These are phyloP conservation scores for Phenacoccus solenopsis DNA, from an alignment of 1,140 invertebrate genomes.

Conservation along the genomic window DNA sequence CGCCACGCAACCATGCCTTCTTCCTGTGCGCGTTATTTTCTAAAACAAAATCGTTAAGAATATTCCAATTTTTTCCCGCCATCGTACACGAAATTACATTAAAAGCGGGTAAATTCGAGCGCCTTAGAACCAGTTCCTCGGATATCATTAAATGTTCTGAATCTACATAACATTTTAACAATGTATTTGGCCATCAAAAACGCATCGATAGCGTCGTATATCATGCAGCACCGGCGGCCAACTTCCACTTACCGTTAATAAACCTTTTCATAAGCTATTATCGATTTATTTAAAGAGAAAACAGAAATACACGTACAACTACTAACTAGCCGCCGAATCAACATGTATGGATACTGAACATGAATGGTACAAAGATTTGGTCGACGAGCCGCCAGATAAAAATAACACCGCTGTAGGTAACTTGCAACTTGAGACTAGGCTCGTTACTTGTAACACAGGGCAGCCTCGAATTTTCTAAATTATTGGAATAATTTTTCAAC, in stretches of 20 bases:
- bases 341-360: too few relatives aligned
- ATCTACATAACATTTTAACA: constrained; percentile 3
- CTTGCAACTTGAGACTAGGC: too few relatives aligned
- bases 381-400: too few relatives aligned
- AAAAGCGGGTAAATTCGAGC: background rate
- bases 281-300: background rate
- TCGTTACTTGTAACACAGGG: too few relatives aligned
- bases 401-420: too few relatives aligned
- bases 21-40: background rate
- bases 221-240: background rate
- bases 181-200: background rate
- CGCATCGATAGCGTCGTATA: background rate
- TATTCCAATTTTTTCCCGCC: background rate
- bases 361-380: too few relatives aligned
- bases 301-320: background rate
- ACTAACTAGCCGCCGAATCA: too few relatives aligned
- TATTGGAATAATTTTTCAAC: too few relatives aligned
- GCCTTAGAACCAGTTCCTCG: background rate
- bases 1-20: too few relatives aligned
- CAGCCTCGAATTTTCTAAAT: too few relatives aligned
- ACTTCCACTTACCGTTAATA: background rate
- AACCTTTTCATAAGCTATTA: background rate
- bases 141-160: background rate
- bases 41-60: background rate
- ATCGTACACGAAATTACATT: background rate